phyloP scores from a whole-genome alignment of 2,113 vertebrate genomes.

The Alligator sinensis region DNA sequence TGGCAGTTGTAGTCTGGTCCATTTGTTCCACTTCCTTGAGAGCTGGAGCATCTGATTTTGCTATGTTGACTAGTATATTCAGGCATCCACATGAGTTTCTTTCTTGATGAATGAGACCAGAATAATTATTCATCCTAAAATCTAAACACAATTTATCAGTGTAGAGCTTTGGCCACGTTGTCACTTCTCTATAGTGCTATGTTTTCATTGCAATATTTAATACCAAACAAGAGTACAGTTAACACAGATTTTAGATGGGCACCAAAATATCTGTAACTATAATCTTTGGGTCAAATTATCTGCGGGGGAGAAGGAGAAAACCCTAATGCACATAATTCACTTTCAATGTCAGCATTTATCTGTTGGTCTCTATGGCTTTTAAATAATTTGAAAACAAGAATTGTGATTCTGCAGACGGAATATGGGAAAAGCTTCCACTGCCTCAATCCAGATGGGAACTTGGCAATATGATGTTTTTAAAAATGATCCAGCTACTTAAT shows the following conservation, averaged over 20 bases:
- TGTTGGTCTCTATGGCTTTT: not conserved
- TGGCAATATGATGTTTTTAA: not conserved
- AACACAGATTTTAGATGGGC: not conserved
- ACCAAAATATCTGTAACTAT: not conserved
- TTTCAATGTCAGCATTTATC: not conserved
- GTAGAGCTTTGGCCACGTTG: too few relatives aligned
- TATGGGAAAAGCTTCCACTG: not conserved
- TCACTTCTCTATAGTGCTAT: not conserved
- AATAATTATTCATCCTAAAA: not conserved
- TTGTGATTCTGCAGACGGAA: not conserved
- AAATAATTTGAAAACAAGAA: slow-evolving; percentile 1
- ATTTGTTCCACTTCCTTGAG: not conserved
- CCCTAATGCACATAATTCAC: not conserved
- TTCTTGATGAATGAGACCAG: not conserved
- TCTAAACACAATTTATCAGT: not conserved
- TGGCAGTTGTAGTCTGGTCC: not conserved
- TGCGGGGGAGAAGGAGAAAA: not conserved
- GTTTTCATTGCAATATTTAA: not conserved
- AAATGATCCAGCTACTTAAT: not conserved
- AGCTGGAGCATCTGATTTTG: not conserved
- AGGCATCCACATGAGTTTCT: not conserved
- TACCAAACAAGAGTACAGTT: not conserved
- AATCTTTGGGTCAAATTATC: not conserved
- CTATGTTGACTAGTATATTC: not conserved
- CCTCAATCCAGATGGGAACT: not conserved